Evolutionary conservation across 1,140 invertebrate genomes (phyloP).

Genomic region (Polypedilum vanderplanki): DNA sequence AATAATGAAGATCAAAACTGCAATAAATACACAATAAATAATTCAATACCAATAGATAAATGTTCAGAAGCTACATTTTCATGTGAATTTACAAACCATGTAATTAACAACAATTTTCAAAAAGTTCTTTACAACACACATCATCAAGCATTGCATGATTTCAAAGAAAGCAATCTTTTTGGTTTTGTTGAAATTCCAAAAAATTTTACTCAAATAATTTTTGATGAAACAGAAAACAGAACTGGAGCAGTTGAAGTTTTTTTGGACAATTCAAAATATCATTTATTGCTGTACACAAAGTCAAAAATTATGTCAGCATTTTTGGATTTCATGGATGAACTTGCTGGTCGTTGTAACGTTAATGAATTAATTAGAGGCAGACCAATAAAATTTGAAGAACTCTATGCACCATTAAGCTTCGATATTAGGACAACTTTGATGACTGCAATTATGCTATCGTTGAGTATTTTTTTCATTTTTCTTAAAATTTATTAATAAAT

Average conservation of each 20-base stretch:
- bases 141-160: constrained; percentile 52
- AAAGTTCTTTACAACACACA: constrained; percentile 41
- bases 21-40: constrained; percentile 36
- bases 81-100: constrained; percentile 45
- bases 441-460: too few species aligned
- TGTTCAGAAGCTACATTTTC: constrained; percentile 39
- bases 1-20: constrained; percentile 55
- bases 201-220: constrained; percentile 67
- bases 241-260: constrained; percentile 54
- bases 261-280: constrained; percentile 51
- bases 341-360: constrained; percentile 53
- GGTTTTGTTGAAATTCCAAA: constrained; percentile 62
- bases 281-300: constrained; percentile 60
- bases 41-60: constrained; percentile 37
- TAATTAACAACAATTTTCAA: constrained; percentile 41
- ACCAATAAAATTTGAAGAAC: constrained; percentile 59
- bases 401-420: too few species aligned
- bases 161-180: constrained; percentile 54
- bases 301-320: constrained; percentile 55
- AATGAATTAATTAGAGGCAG: constrained; percentile 49
- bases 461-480: constrained; percentile 53
- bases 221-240: constrained; percentile 47
- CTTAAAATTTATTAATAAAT: constrained; percentile 67
- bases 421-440: too few species aligned
- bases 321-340: constrained; percentile 49